Base-by-base conservation (phyloP, 1,140 invertebrate genomes). In the Akabosia matsudoensis region DNA sequence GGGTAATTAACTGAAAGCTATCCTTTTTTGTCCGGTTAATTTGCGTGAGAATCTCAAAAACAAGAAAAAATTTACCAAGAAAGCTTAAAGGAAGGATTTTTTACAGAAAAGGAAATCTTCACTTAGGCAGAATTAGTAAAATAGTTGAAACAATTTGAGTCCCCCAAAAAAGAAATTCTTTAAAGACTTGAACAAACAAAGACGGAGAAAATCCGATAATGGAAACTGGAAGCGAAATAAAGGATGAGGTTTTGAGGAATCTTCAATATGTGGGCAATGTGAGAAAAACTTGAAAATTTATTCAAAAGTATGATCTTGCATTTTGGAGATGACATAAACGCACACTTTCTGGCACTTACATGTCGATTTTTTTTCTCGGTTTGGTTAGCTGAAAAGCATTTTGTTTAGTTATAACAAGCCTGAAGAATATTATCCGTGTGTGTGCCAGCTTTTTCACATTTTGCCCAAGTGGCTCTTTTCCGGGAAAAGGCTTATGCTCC, bases 401-500 rank as follows among this genome's bases (percentile, higher is more conserved):
- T n/a, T n/a, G 10, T 51, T 51, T 51, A 51, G 45, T 51, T n/a
- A n/a, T n/a, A n/a, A n/a, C n/a, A n/a, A n/a, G n/a, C n/a, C n/a
- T n/a, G n/a, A n/a, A 45, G 7, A 45, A 45, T 45, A 45, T 45
- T 45, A 45, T 45, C 37, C 37, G 37, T 45, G 37, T n/a, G n/a
- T 51, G 45, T 24, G 24, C 13, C 54, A 61, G 54, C 54, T 61
- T 61, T 61, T 61, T 61, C 54, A 61, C 54, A 61, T 61, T 61
- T 61, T 61, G 54, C 54, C 54, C 54, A 61, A 61, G 54, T 61
- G 54, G 54, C 54, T 61, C 24, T 24, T 45, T 45, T 45, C 37
- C n/a, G 18, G 37, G 37, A 45, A 45, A 45, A 45, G 37, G 37
- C 37, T 45, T 45, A 45, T 45, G 37, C 37, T 45, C 18, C 18